Evolutionary conservation across 2,888 invertebrate genomes (phyloP), one percentile per base, ranked within the genome.

Genomic region (Epirrita christyi): DNA sequence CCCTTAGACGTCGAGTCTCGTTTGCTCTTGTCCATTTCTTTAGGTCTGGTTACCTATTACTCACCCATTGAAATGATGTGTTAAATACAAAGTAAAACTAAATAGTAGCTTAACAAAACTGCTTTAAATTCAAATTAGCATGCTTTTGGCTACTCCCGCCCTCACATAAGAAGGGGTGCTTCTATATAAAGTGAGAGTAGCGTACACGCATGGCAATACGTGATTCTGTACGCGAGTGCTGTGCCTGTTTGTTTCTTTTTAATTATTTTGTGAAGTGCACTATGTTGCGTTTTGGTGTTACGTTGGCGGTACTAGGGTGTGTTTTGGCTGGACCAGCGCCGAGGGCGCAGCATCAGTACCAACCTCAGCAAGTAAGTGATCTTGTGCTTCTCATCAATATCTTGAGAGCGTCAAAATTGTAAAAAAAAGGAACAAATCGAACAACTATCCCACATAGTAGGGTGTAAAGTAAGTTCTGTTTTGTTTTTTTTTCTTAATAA

Each of bases 171-270:
- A 83, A 87, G 90, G 90, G 90, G 85, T 89, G 88, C 60, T 76
- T 77, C 75, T 91, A 91, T 92, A 91, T 88, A 91, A 84, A 84
- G 86, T 78, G 86, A 85, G 82, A 81, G 84, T 82, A 51, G 66
- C 67, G 66, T 70, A 79, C 80, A 85, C 82, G 83, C 84, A 81
- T 75, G 76, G 79, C 78, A 84, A 81, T 77, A 83, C 84, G 84
- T 85, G 75, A 76, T 73, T 71, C 62, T 72, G 69, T 69, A 63
- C 83, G 87, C 84, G 88, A 81, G 88, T 87, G 87, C 45, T 61
- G 49, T 53, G 60, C 21, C 43, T 80, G 76, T 71, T 72, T 70
- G 62, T 67, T 71, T 65, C 60, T 65, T 64, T 59, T 21, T 21
- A 21, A 55, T 65, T 64, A 66, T 68, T 71, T 71, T 62, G 21